Percentiles rank a stretch among this genome's conserved stretches.
These are phyloP conservation scores for Ctenodactylus gundi DNA, from an alignment of 2,113 vertebrate genomes.

Conservation along the genomic window DNA sequence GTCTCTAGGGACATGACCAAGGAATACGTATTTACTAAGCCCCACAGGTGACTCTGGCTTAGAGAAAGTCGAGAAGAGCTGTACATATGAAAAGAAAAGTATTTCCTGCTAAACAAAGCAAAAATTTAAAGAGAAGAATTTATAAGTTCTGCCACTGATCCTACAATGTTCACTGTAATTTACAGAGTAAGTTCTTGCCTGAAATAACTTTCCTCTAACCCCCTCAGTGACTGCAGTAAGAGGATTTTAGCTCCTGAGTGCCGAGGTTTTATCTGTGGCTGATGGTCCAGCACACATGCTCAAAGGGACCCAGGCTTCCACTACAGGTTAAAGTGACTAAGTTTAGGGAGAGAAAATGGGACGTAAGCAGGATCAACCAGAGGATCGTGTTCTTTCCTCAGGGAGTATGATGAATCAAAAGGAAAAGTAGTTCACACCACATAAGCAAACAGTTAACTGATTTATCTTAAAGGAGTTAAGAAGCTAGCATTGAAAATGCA, in stretches of 20 bases:
- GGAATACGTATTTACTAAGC: not conserved
- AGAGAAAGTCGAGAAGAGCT: not conserved
- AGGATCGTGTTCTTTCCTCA: not conserved
- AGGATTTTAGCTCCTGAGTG: not conserved
- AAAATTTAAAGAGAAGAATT: not conserved
- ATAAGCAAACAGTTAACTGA: not conserved
- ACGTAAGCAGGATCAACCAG: too few species aligned
- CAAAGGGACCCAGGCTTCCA: not conserved
- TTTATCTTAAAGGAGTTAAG: not conserved
- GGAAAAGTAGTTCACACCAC: not conserved
- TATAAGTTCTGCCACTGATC: not conserved
- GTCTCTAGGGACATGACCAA: not conserved
- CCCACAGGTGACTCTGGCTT: not conserved
- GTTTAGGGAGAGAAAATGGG: too few species aligned
- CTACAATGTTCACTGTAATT: not conserved
- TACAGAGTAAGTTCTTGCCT: slow-evolving; percentile 29
- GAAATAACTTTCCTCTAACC: not conserved
- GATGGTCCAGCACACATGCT: not conserved
- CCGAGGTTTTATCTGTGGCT: not conserved
- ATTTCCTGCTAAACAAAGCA: not conserved
- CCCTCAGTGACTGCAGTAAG: not conserved
- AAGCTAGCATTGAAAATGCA: not conserved
- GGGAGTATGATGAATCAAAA: not conserved
- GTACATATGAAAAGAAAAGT: not conserved
- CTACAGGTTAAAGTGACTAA: too few species aligned